Base-by-base conservation (phyloP, 2,888 invertebrate genomes). In the Drosophila neotestacea region DNA sequence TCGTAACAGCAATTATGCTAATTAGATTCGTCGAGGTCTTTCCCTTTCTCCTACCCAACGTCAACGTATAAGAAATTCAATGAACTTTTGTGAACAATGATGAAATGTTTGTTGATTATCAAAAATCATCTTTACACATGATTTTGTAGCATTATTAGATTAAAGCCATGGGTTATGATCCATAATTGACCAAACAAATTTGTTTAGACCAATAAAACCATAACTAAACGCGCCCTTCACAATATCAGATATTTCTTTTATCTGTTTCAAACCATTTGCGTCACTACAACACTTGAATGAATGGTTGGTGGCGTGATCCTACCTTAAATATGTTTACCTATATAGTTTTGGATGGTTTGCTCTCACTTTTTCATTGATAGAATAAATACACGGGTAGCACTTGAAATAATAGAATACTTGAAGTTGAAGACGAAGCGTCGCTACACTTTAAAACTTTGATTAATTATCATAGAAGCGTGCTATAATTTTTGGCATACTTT, bases 1-100 rank as follows among this genome's bases (percentile, higher is more conserved):
- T 67, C 64, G 64, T 65, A 66, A 78, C 52, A 79, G 28, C 85
- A 87, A 87, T 87, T 87, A 83, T 83, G 82, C 79, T 81, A 83
- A 87, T 83, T 82, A 84, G 67, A 60, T 55, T 44, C 64, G 36
- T 50, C 67, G 70, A 84, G 82, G 77, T 73, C 73, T 76, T 62
- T 77, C 55, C 88, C 77, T 79, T 81, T 81, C 87, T 87, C 88
- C 46, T 32, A 6, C 7, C 6, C 16, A 16, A 16, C 16, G 16
- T 16, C 16, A 16, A 16, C 16, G 16, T 36, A 10, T 38, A 59
- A 22, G 46, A 41, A 60, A 79, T 79, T 65, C 69, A 74, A 67
- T 76, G 78, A 76, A 77, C 73, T 48, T 73, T 27, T 61, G 69
- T 70, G 58, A 64, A 77, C 51, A 64, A 52, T 65, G 41, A 46